phyloP scores from a whole-genome alignment of 2,113 vertebrate species.

The Epinephelus moara region DNA sequence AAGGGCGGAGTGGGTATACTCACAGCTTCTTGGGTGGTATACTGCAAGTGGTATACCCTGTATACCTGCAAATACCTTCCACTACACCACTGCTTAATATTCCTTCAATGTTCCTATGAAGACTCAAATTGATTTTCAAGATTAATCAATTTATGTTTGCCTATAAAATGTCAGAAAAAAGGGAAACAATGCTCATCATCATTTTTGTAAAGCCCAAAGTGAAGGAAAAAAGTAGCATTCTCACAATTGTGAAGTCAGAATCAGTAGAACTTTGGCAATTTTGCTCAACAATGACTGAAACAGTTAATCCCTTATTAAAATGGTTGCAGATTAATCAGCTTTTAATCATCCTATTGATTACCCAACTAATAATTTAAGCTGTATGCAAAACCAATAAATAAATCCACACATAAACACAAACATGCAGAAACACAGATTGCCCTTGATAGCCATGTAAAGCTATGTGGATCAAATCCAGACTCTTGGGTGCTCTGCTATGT shows the following conservation, averaged over 20 bases:
- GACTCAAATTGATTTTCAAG: background rate
- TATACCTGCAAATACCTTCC: too few relatives aligned
- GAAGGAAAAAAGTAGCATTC: background rate
- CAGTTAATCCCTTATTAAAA: background rate
- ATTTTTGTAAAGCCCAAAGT: background rate
- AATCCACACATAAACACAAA: background rate
- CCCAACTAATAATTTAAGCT: background rate
- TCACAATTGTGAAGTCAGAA: background rate
- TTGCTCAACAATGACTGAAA: background rate
- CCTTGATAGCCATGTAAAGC: conserved; percentile 6
- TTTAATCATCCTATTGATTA: background rate
- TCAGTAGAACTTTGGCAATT: background rate
- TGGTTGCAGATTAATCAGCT: background rate
- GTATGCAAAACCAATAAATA: background rate
- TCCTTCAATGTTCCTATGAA: background rate
- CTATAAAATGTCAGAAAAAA: too few relatives aligned
- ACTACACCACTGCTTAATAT: too few relatives aligned
- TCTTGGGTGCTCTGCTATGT: background rate
- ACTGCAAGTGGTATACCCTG: too few relatives aligned
- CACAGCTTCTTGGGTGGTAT: too few relatives aligned
- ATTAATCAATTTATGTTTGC: too few relatives aligned
- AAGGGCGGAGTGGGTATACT: too few relatives aligned
- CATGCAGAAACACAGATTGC: background rate
- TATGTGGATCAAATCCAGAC: conserved; percentile 46
- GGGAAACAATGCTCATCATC: too few relatives aligned